Base-by-base conservation (phyloP, 2,113 vertebrate genomes). In the Addax nasomaculatus region DNA sequence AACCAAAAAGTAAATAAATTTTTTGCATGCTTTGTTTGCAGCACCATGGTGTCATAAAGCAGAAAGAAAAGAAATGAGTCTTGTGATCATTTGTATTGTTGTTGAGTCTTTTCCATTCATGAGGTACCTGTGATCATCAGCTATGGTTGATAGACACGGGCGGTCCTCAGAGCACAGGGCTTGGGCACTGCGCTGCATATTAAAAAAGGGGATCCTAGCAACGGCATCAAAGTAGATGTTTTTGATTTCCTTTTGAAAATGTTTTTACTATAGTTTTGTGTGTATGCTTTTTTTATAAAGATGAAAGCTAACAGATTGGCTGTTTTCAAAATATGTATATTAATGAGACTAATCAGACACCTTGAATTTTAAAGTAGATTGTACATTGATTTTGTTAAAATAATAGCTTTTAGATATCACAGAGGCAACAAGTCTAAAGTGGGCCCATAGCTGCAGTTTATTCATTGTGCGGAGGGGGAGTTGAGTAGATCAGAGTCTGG, bases 81-180 rank as follows among this genome's bases (percentile, higher is more conserved):
- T 95, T 97, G 97, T 87, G 95, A 96, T 97, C 78, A 96, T 97
- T 88, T 96, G 78, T 89, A 92, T 87, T 96, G 94, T 95, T n/a
- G 45, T 62, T 84, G 70, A 83, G 9, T 92, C 47, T 96, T 97
- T 97, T 84, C 60, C 96, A 97, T 97, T 97, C 97, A 86, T 23
- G 30, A 93, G 55, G 62, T 94, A 45, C 62, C 94, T 98, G 94
- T 98, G 97, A 98, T 98, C 96, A 94, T 96, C 78, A 23, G 55
- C 90, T 86, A 47, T 92, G 88, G 90, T 95, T 94, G 86, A 96
- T 93, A 98, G 97, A 97, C 83, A 89, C 30, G 2, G 16, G 51
- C 21, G 62, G 39, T 67, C 88, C 89, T 91, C 73, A 60, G 92
- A 45, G 27, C 81, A 58, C 62, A 86, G 93, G 81, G 78, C 70